Evolutionary conservation across 2,113 vertebrate genomes (phyloP).

Genomic region (Ophiodon elongatus): DNA sequence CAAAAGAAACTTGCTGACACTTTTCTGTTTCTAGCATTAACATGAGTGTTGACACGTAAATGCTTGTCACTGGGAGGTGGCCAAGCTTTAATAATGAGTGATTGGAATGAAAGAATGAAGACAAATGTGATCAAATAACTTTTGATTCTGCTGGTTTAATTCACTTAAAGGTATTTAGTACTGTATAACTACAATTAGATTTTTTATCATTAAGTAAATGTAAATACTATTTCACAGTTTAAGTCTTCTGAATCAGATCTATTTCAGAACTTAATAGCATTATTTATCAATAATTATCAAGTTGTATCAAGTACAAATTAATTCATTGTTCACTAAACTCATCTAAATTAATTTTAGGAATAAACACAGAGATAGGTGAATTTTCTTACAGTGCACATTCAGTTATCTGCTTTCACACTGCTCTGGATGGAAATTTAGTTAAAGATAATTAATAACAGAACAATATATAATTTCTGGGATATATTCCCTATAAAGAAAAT

Average conservation of each 20-base stretch:
- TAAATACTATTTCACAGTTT: not conserved
- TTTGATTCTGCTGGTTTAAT: not conserved
- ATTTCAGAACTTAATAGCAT: not conserved
- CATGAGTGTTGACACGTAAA: not conserved
- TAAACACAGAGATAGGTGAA: not conserved
- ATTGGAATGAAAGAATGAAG: not conserved
- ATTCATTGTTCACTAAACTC: no score
- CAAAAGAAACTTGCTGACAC: not conserved
- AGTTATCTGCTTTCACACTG: not conserved
- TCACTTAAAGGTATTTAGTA: not conserved
- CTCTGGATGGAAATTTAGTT: not conserved
- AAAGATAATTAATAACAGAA: not conserved
- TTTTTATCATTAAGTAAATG: not conserved
- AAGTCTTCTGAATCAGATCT: not conserved
- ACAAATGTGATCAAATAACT: not conserved
- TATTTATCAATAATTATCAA: no score
- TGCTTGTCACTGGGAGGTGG: not conserved
- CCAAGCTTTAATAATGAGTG: not conserved
- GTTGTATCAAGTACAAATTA: not conserved
- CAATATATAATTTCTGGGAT: not conserved
- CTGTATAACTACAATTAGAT: not conserved
- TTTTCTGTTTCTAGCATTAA: not conserved
- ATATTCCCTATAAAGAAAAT: not conserved
- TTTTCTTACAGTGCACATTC: not conserved
- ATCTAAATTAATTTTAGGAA: no score